phyloP scores from a whole-genome alignment of 2,888 invertebrate species.

The Himalopsyche kuldschensis region DNA sequence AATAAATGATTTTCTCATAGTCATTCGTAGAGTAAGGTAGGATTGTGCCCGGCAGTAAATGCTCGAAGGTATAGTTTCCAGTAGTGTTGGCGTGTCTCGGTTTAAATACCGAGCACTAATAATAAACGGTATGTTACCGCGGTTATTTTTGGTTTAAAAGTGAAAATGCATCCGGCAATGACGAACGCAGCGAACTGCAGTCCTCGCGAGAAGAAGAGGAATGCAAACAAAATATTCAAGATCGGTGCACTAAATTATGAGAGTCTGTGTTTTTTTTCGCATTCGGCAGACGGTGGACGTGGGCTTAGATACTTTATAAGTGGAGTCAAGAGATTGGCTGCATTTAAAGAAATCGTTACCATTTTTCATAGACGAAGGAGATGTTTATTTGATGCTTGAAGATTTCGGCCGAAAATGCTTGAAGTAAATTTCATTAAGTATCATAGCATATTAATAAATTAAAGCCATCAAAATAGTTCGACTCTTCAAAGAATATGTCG shows the following conservation, averaged over 20 bases:
- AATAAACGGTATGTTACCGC: constrained; percentile 26
- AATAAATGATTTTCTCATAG: too few species aligned
- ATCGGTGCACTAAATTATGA: background rate
- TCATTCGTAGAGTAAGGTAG: too few species aligned
- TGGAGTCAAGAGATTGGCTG: background rate
- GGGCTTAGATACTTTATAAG: background rate
- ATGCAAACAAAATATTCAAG: constrained; percentile 8
- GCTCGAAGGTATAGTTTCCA: background rate
- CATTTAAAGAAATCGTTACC: background rate
- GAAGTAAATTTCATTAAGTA: too few species aligned
- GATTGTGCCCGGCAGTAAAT: background rate
- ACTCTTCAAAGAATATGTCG: too few species aligned
- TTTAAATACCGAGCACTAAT: constrained; percentile 30
- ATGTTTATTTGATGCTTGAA: too few species aligned
- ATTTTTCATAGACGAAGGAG: too few species aligned
- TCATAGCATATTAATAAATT: too few species aligned
- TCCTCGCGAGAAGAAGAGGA: constrained; percentile 18
- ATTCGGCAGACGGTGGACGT: background rate
- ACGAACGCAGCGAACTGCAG: constrained; percentile 16
- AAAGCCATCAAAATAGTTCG: too few species aligned
- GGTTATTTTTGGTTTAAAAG: constrained; percentile 13
- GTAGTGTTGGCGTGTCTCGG: background rate
- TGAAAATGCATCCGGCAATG: constrained; percentile 8
- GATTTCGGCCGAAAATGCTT: too few species aligned
- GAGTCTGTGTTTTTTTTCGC: background rate